Conservation (phyloP, 2,888 invertebrate species). For the Drosophila nr. fundita region DNA sequence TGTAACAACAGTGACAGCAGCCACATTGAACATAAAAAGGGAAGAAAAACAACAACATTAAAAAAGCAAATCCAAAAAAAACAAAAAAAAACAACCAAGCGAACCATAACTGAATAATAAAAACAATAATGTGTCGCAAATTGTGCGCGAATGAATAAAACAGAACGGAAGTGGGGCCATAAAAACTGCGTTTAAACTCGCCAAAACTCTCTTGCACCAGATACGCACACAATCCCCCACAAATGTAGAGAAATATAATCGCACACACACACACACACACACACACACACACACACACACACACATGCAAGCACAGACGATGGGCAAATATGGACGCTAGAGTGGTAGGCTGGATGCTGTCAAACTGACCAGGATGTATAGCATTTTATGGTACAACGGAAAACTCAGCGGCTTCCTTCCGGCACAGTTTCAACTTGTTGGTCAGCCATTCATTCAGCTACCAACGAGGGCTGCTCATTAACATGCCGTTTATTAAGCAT, state of each 20-base stretch:
- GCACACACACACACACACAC: neutral
- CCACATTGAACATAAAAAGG: constrained; percentile 1
- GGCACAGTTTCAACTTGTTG: constrained; percentile 63
- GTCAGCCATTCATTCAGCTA: constrained; percentile 28
- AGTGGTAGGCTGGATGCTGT: constrained; percentile 28
- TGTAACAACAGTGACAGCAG: constrained; percentile 28
- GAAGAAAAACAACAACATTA: neutral
- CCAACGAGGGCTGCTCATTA: constrained; percentile 42
- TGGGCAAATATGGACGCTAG: constrained; percentile 49
- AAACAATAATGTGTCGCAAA: constrained; percentile 77
- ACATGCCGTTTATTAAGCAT: constrained; percentile 17
- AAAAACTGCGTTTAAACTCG: constrained; percentile 70
- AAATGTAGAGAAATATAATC: constrained; percentile 10
- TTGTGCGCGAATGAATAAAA: constrained; percentile 77
- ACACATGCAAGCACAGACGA: constrained; percentile 12
- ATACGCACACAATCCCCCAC: constrained; percentile 15
- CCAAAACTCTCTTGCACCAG: constrained; percentile 50
- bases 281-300: neutral
- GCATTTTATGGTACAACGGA: constrained; percentile 75
- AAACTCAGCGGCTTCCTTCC: constrained; percentile 75
- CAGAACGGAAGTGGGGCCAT: constrained; percentile 70
- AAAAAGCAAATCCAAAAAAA: neutral
- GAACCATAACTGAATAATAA: constrained; percentile 64
- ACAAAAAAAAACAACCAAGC: constrained; percentile 1
- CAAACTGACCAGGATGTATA: constrained; percentile 63